Percentiles rank a stretch among this genome's conserved stretches.
These are phyloP conservation scores for Corythaeola cristata DNA, from an alignment of 2,113 vertebrate species.

Conservation along the genomic window DNA sequence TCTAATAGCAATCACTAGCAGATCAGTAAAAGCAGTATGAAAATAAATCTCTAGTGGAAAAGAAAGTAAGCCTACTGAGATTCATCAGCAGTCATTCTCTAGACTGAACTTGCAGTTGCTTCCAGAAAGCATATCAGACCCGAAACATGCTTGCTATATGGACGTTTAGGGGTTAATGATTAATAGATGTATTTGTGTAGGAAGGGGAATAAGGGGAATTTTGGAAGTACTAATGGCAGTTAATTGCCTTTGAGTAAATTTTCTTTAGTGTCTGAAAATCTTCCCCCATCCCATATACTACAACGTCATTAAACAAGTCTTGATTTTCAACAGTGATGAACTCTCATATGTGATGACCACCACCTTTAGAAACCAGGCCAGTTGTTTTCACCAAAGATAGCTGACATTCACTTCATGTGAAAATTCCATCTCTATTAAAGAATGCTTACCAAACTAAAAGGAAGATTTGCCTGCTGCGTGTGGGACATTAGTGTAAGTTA, in stretches of 20 bases:
- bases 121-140: background rate
- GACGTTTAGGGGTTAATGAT: background rate
- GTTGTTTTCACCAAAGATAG: background rate
- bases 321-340: background rate
- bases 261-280: background rate
- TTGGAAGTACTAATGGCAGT: background rate
- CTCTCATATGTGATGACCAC: background rate
- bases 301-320: background rate
- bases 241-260: background rate
- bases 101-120: background rate
- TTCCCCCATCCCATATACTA: background rate
- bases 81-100: background rate
- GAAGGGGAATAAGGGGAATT: background rate
- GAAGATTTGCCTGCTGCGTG: background rate
- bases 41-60: background rate
- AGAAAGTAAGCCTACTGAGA: background rate
- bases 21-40: background rate
- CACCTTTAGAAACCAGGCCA: background rate
- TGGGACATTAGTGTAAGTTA: background rate
- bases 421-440: background rate
- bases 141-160: fast-evolving
- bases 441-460: background rate
- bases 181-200: background rate
- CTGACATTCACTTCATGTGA: background rate
- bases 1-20: background rate